phyloP scores from a whole-genome alignment of 2,113 vertebrate species.

The Pleuronectes platessa region DNA sequence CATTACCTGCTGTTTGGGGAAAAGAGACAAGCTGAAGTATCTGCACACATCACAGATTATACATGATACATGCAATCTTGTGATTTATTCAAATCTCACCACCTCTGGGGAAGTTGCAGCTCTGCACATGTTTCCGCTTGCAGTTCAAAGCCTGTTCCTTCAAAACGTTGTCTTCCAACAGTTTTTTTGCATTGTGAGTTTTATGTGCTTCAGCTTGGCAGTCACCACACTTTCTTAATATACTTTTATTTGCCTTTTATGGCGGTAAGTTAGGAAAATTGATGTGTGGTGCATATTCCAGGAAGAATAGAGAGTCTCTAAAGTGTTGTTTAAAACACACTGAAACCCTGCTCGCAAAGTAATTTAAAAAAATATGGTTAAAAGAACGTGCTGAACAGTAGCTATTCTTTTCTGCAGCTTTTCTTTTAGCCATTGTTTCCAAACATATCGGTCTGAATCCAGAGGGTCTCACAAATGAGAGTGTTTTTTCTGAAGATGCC shows the following conservation, averaged over 20 bases:
- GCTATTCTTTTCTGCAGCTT: slow-evolving; percentile 12
- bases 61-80: slow-evolving; percentile 38
- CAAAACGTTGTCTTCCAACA: not conserved
- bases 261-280: not conserved
- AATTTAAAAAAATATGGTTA: not conserved
- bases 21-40: slow-evolving; percentile 22
- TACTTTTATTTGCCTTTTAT: slow-evolving; percentile 13
- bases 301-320: slow-evolving; percentile 1
- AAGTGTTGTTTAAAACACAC: slow-evolving; percentile 14
- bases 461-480: slow-evolving; percentile 2
- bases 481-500: slow-evolving; percentile 35
- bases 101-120: slow-evolving; percentile 35
- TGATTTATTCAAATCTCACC: slow-evolving; percentile 54
- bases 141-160: slow-evolving; percentile 23
- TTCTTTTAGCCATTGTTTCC: slow-evolving; percentile 1
- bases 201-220: slow-evolving; percentile 2
- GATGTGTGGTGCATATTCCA: not conserved
- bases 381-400: not conserved
- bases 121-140: not conserved
- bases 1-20: slow-evolving; percentile 29
- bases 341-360: not conserved
- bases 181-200: slow-evolving; percentile 6
- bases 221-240: slow-evolving; percentile 15
- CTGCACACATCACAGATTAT: slow-evolving; percentile 34
- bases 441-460: not conserved